Evolutionary conservation across 2,113 vertebrate genomes (phyloP).

Genomic region (Brachypodius melanocephalos): DNA sequence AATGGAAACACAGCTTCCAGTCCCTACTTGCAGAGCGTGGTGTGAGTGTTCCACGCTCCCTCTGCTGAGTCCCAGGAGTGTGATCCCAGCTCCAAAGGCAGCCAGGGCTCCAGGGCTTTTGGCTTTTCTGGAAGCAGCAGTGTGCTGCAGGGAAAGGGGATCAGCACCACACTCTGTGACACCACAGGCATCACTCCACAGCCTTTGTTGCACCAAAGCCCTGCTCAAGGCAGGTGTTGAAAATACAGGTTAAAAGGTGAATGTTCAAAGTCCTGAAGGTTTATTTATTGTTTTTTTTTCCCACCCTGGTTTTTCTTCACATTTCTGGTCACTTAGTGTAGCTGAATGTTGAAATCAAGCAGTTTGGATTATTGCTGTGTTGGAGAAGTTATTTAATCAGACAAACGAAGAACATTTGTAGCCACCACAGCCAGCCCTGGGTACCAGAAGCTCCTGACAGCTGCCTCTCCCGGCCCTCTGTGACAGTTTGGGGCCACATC

Average conservation of each 20-base stretch:
- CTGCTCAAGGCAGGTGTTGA: conserved; percentile 80
- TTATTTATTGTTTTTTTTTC: too few relatives aligned
- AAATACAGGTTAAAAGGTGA: conserved; percentile 82
- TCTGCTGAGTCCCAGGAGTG: too few relatives aligned
- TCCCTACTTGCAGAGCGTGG: too few relatives aligned
- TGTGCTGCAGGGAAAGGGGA: conserved; percentile 46
- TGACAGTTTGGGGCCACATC: background rate
- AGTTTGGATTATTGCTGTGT: background rate
- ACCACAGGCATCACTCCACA: conserved; percentile 74
- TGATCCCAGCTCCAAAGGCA: background rate
- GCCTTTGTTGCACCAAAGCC: conserved; percentile 77
- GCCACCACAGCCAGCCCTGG: background rate
- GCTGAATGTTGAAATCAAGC: background rate
- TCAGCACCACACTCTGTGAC: conserved; percentile 71
- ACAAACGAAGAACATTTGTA: background rate
- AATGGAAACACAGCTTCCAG: too few relatives aligned
- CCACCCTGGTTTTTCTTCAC: background rate
- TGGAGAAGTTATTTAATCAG: background rate
- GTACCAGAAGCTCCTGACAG: background rate
- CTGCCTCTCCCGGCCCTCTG: background rate
- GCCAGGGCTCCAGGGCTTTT: background rate
- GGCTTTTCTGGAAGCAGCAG: background rate
- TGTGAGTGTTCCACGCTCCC: background rate
- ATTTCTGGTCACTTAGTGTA: background rate
- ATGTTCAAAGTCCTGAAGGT: conserved; percentile 43